Evolutionary conservation across 1,140 invertebrate species (phyloP).

Genomic region (Penaeus vannamei): DNA sequence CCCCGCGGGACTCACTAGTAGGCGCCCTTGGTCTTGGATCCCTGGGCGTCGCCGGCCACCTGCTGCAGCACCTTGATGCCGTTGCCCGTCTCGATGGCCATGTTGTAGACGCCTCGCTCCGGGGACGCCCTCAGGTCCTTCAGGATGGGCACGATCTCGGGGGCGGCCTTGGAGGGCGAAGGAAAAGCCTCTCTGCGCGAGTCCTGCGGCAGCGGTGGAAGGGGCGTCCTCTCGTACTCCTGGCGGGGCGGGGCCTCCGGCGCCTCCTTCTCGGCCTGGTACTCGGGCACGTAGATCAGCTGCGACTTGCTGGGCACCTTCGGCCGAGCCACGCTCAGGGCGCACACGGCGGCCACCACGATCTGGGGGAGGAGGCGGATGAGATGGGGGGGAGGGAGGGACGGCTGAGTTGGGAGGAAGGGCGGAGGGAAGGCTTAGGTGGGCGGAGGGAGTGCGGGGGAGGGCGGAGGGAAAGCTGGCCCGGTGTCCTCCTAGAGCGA

Average conservation of each 20-base stretch:
- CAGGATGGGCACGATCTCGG: not conserved
- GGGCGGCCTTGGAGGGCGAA: too few relatives aligned
- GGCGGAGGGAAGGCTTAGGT: too few relatives aligned
- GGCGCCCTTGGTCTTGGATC: constrained; percentile 28
- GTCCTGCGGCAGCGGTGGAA: too few relatives aligned
- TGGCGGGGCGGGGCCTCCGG: not conserved
- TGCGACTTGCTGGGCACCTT: not conserved
- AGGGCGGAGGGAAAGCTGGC: too few relatives aligned
- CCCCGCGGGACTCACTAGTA: not conserved
- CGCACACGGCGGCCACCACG: too few relatives aligned
- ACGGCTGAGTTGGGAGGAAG: too few relatives aligned
- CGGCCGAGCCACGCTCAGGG: not conserved
- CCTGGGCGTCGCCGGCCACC: not conserved
- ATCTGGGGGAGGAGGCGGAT: too few relatives aligned
- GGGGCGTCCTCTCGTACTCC: too few relatives aligned
- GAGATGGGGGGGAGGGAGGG: too few relatives aligned
- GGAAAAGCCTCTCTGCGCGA: too few relatives aligned
- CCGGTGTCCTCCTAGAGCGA: too few relatives aligned
- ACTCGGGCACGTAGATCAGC: not conserved
- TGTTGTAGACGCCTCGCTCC: not conserved
- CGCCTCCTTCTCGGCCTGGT: not conserved
- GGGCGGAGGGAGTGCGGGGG: too few relatives aligned
- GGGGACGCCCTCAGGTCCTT: constrained; percentile 35
- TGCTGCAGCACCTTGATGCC: constrained; percentile 33
- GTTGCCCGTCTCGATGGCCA: constrained; percentile 34